These are phyloP conservation scores for Thalassaphorura encarpata DNA, from an alignment of 1,140 invertebrate species.

Conservation along the genomic window DNA sequence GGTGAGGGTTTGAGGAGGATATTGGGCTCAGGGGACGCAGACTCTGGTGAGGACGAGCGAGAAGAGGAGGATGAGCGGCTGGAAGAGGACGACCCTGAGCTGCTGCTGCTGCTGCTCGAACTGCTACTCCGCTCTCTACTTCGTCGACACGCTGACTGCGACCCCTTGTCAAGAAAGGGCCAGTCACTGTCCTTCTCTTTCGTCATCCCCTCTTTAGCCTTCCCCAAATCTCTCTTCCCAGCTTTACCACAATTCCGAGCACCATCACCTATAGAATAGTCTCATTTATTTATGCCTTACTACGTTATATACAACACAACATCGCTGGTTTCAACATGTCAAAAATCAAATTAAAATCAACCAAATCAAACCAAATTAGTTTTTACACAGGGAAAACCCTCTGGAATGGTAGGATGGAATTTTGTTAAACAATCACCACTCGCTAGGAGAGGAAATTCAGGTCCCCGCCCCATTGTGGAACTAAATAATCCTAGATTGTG, in stretches of 20 bases:
- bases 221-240: not conserved
- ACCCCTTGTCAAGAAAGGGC: constrained; percentile 51
- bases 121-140: constrained; percentile 26
- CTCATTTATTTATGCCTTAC: no score
- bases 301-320: no score
- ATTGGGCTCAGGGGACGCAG: constrained; percentile 31
- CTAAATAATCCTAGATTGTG: no score
- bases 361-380: no score
- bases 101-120: constrained; percentile 23
- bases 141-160: constrained; percentile 33
- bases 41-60: constrained; percentile 29
- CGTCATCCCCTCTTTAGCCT: constrained; percentile 36
- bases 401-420: no score
- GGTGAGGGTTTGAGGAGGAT: not conserved
- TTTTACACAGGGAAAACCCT: no score
- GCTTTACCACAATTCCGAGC: not conserved
- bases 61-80: constrained; percentile 35
- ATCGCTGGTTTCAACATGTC: no score
- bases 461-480: no score
- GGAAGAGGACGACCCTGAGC: constrained; percentile 32
- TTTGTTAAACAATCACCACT: no score
- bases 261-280: not conserved
- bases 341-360: no score
- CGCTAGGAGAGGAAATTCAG: no score
- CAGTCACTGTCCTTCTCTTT: constrained; percentile 44